Evolutionary conservation across 2,888 invertebrate species (phyloP).

Genomic region (Gasteruption jaculator): DNA sequence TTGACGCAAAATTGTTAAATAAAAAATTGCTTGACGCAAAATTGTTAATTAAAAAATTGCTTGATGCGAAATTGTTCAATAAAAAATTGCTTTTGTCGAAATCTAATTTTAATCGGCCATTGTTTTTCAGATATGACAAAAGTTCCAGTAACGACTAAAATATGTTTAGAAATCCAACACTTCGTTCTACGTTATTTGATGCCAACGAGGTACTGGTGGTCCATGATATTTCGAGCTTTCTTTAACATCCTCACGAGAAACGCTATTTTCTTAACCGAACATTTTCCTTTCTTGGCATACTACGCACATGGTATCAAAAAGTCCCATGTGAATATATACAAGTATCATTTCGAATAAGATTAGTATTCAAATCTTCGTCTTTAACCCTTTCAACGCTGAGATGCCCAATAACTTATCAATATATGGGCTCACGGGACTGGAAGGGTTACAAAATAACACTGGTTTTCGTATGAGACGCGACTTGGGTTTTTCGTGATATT

Average conservation of each 20-base stretch:
- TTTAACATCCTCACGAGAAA: slow-evolving; percentile 61
- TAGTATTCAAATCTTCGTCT: too few species aligned
- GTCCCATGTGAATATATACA: slow-evolving; percentile 59
- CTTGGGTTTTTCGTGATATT: too few species aligned
- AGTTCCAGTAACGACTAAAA: slow-evolving; percentile 41
- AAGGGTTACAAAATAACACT: too few species aligned
- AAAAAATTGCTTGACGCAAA: too few species aligned
- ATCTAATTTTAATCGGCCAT: too few species aligned
- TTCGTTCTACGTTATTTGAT: slow-evolving; percentile 46
- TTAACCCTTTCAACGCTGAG: too few species aligned
- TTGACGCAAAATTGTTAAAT: too few species aligned
- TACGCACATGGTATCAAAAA: slow-evolving; percentile 60
- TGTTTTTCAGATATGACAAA: slow-evolving; percentile 34
- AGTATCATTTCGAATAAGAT: slow-evolving; percentile 31
- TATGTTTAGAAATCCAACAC: slow-evolving; percentile 42
- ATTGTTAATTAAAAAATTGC: too few species aligned
- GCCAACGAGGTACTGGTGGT: slow-evolving; percentile 40
- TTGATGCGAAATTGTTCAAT: neutral
- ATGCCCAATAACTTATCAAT: too few species aligned
- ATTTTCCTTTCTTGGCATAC: slow-evolving; percentile 68
- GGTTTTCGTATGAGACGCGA: too few species aligned
- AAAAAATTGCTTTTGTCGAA: slow-evolving; percentile 4
- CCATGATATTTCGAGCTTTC: slow-evolving; percentile 56
- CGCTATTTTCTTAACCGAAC: slow-evolving; percentile 60
- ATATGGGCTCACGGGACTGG: too few species aligned